Conservation (phyloP, 1,140 invertebrate species). For the Danaus plexippus region DNA sequence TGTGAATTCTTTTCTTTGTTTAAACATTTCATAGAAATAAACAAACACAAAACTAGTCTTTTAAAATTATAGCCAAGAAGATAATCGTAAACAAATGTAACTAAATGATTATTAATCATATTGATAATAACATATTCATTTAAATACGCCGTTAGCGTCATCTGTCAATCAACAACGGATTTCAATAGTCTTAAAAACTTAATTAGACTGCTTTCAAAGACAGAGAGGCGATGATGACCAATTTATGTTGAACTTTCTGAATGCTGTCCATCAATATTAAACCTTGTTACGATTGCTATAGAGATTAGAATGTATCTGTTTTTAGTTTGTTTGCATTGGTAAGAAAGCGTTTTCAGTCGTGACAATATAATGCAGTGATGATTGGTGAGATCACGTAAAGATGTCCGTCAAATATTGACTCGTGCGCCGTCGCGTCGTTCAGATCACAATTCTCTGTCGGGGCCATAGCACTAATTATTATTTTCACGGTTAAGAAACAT, state of each 20-base stretch:
- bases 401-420: constrained; percentile 62
- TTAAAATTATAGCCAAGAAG: constrained; percentile 2
- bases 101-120: constrained; percentile 18
- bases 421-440: constrained; percentile 47
- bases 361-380: constrained; percentile 57
- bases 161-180: constrained; percentile 63
- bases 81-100: constrained; percentile 16
- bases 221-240: constrained; percentile 39
- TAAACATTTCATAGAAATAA: constrained; percentile 1
- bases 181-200: constrained; percentile 65
- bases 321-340: constrained; percentile 10
- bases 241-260: constrained; percentile 13
- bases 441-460: constrained; percentile 40
- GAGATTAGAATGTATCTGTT: constrained; percentile 20
- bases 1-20: no score
- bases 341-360: constrained; percentile 34
- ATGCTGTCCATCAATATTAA: constrained; percentile 1
- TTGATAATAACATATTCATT: constrained; percentile 59
- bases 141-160: constrained; percentile 62
- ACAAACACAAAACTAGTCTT: background rate
- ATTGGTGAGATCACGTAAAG: constrained; percentile 45
- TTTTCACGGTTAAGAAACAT: no score
- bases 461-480: constrained; percentile 51
- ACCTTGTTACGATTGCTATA: constrained; percentile 20
- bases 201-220: constrained; percentile 66